These are phyloP conservation scores for Odontamblyopus lacepedii DNA, from an alignment of 2,797 vertebrate genomes.

Conservation along the genomic window DNA sequence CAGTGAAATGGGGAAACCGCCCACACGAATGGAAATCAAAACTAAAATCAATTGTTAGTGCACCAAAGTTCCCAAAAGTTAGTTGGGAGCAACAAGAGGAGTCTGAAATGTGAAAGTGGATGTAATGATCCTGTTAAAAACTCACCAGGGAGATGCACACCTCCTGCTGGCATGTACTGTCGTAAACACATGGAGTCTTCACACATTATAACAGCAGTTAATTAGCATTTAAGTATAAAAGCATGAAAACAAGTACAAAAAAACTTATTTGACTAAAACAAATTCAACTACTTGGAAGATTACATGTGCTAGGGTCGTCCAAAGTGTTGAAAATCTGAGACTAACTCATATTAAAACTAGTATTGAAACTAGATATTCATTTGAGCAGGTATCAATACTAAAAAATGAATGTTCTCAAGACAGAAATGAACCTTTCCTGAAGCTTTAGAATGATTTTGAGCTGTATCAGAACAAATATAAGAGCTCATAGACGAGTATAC, in stretches of 20 bases:
- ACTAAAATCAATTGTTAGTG: not conserved
- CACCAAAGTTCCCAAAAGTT: not conserved
- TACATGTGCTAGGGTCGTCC: too few relatives aligned
- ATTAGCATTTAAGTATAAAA: constrained; percentile 2
- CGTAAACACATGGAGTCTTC: constrained; percentile 5
- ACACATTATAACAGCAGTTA: constrained; percentile 5
- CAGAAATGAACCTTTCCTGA: too few relatives aligned
- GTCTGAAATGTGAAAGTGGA: not conserved
- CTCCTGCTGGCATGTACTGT: not conserved
- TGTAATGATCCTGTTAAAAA: constrained; percentile 12
- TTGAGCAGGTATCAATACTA: too few relatives aligned
- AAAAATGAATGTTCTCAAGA: too few relatives aligned
- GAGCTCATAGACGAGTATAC: too few relatives aligned
- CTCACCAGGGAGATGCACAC: not conserved
- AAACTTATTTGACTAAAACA: not conserved
- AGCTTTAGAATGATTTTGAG: too few relatives aligned
- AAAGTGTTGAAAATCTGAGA: too few relatives aligned
- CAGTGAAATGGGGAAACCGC: not conserved
- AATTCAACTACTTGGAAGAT: not conserved
- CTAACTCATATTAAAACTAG: too few relatives aligned
- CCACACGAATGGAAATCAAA: not conserved
- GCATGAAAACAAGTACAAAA: not conserved
- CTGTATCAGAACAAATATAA: too few relatives aligned
- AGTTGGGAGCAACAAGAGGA: not conserved
- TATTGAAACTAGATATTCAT: too few relatives aligned